A percentile compares a stretch with the other conserved stretches of the same genome.
phyloP scores from a whole-genome alignment of 1,140 invertebrate genomes.

The Rhyzopertha dominica region DNA sequence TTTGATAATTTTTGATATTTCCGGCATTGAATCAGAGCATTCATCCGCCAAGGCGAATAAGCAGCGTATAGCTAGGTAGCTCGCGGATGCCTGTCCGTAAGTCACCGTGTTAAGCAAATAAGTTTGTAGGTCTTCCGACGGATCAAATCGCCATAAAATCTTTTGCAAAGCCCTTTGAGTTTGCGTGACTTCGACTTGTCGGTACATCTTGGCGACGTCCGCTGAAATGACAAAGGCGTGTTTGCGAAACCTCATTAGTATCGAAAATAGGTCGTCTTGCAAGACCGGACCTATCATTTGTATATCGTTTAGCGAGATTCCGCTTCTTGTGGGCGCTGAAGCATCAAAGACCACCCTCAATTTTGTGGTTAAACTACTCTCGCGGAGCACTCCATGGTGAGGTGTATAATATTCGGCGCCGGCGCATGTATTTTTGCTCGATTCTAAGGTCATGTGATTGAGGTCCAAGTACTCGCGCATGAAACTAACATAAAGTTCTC shows the following conservation, averaged over 20 bases:
- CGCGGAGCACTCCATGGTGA: conserved; percentile 43
- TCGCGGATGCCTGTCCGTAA: conserved; percentile 27
- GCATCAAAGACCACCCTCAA: conserved; percentile 41
- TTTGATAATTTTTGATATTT: conserved; percentile 12
- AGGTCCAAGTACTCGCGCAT: conserved; percentile 15
- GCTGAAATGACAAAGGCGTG: not conserved
- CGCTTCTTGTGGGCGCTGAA: conserved; percentile 26
- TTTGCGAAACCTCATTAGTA: conserved; percentile 28
- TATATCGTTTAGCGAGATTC: conserved; percentile 28
- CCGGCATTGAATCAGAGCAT: conserved; percentile 19
- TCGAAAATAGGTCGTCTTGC: conserved; percentile 30
- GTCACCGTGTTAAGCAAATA: conserved; percentile 34
- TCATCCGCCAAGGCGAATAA: conserved; percentile 26
- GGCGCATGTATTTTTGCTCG: not conserved
- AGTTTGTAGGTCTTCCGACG: conserved; percentile 20
- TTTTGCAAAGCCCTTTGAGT: conserved; percentile 33
- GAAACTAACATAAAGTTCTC: conserved; percentile 10
- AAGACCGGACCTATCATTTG: conserved; percentile 26
- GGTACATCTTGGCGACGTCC: conserved; percentile 26
- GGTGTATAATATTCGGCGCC: conserved; percentile 39
- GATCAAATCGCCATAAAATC: conserved; percentile 42
- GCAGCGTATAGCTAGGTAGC: conserved; percentile 27
- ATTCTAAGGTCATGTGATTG: conserved; percentile 12
- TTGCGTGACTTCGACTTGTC: conserved; percentile 17
- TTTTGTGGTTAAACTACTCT: conserved; percentile 32